Evolutionary conservation across 2,888 invertebrate species (phyloP).

Genomic region (Dryococelus australis): DNA sequence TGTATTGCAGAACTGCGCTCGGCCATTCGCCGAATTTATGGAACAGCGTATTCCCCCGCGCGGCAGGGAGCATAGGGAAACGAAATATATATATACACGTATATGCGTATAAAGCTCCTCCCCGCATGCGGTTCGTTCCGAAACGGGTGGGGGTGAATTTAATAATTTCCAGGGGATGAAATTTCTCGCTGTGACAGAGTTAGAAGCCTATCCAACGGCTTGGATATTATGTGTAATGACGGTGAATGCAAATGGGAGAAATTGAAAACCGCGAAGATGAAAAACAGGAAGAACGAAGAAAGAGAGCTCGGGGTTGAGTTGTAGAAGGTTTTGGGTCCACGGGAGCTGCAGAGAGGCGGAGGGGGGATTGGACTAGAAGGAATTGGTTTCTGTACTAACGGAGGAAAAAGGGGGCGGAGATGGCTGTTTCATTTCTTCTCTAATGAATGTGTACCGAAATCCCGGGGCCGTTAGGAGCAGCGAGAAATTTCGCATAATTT

Average conservation of each 20-base stretch:
- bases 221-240: conserved; percentile 1
- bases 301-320: background rate
- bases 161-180: conserved; percentile 16
- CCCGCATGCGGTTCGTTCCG: background rate
- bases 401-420: background rate
- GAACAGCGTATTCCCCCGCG: background rate
- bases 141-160: background rate
- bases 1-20: no score
- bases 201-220: background rate
- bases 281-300: conserved; percentile 4
- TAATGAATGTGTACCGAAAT: conserved; percentile 16
- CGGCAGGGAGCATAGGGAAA: background rate
- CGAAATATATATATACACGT: background rate
- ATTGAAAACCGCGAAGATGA: conserved; percentile 2
- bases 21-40: background rate
- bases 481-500: conserved; percentile 1
- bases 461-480: background rate
- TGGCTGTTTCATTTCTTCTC: background rate
- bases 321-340: background rate
- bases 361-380: background rate
- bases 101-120: background rate
- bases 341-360: background rate
- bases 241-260: conserved; percentile 16
- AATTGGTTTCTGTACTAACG: background rate
- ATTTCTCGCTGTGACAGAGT: conserved; percentile 16